A percentile compares a stretch with the other conserved stretches of the same genome.
phyloP scores from a whole-genome alignment of 2,888 invertebrate genomes.

The Xestia c-nigrum region DNA sequence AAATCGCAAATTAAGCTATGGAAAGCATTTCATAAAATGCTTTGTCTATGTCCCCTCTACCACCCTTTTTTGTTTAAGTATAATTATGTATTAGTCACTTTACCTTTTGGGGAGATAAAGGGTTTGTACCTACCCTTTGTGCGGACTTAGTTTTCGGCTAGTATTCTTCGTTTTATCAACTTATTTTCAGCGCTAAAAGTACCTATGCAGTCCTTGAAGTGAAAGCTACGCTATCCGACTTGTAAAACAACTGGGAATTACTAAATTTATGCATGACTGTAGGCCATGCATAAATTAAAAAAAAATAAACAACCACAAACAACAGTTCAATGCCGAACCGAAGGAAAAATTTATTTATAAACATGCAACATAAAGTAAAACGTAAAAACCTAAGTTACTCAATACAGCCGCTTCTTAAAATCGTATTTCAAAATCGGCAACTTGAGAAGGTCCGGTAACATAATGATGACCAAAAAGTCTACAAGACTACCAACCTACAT shows the following conservation, averaged over 20 bases:
- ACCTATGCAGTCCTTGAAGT: background rate
- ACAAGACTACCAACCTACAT: background rate
- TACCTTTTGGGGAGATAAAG: background rate
- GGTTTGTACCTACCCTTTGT: background rate
- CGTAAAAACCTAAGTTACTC: constrained; percentile 62
- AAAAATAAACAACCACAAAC: background rate
- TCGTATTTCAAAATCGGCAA: constrained; percentile 61
- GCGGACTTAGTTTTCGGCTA: background rate
- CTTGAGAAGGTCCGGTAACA: constrained; percentile 46
- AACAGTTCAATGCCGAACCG: constrained; percentile 27
- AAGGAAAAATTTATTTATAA: constrained; percentile 37
- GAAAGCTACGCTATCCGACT: background rate
- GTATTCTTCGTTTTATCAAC: background rate
- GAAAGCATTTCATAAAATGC: background rate
- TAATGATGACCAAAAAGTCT: constrained; percentile 39
- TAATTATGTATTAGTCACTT: background rate
- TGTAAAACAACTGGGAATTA: background rate
- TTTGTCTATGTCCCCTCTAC: background rate
- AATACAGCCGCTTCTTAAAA: constrained; percentile 62
- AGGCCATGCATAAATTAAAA: background rate
- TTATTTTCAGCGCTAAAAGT: background rate
- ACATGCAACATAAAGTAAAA: constrained; percentile 14
- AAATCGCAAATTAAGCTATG: background rate
- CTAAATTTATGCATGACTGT: no score
- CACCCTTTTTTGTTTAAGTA: background rate